phyloP scores from a whole-genome alignment of 2,797 vertebrate genomes.

The Lycodopsis pacificus region DNA sequence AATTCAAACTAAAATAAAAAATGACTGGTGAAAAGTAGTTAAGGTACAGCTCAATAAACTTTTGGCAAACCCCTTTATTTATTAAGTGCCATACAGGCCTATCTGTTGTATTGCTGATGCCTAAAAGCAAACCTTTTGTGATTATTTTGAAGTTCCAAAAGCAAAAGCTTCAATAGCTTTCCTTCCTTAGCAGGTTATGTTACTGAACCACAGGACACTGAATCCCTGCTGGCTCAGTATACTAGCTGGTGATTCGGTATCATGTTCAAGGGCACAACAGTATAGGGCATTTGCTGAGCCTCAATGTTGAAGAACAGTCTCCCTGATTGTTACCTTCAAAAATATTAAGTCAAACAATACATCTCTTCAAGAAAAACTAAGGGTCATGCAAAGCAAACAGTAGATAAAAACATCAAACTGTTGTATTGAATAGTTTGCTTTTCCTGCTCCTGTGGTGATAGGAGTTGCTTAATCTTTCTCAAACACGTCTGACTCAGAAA shows the following conservation, averaged over 20 bases:
- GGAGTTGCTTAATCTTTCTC: conserved; percentile 26
- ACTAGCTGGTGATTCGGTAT: conserved; percentile 49
- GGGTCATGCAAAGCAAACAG: not conserved
- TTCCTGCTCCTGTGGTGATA: not conserved
- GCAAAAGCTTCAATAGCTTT: conserved; percentile 5
- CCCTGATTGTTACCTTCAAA: conserved; percentile 3
- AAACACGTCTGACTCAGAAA: conserved; percentile 12
- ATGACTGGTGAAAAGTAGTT: not conserved
- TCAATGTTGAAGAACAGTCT: conserved; percentile 3
- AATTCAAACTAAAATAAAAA: not conserved
- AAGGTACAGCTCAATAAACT: not conserved
- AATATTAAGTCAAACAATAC: conserved; percentile 8
- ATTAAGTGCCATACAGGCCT: not conserved
- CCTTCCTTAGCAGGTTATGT: conserved; percentile 31
- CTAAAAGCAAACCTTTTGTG: not conserved
- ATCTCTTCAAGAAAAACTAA: not conserved
- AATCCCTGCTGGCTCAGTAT: conserved; percentile 45
- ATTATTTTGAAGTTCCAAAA: conserved; percentile 26
- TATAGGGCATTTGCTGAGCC: conserved; percentile 6
- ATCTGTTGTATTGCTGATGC: not conserved
- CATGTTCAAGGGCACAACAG: conserved; percentile 52
- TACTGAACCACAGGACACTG: conserved; percentile 56
- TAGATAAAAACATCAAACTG: not conserved
- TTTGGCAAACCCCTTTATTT: not conserved
- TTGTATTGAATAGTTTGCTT: not conserved